Percentiles rank a stretch among this genome's conserved stretches.
Evolutionary conservation across 2,797 vertebrate species (phyloP).

Genomic region (Helostoma temminkii): DNA sequence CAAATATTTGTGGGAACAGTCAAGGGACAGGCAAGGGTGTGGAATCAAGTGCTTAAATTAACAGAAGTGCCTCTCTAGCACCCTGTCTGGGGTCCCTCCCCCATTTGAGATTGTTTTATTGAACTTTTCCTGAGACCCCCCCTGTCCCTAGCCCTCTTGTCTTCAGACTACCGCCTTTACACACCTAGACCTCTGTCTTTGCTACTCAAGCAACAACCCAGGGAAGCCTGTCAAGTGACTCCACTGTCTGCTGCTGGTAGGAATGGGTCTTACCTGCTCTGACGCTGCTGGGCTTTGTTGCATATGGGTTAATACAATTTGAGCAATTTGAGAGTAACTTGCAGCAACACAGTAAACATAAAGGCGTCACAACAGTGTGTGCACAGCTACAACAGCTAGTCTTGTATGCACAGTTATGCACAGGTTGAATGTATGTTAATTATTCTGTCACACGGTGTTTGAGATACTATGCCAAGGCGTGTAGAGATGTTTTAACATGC

Average conservation of each 20-base stretch:
- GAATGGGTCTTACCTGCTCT: slow-evolving; percentile 12
- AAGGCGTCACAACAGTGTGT: background rate
- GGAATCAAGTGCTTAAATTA: slow-evolving; percentile 83
- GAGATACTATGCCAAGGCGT: background rate
- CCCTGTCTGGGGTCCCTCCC: slow-evolving; percentile 55
- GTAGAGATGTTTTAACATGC: background rate
- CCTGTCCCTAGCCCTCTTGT: slow-evolving; percentile 13
- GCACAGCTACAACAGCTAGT: background rate
- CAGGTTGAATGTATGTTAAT: slow-evolving; percentile 3
- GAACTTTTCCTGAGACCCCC: slow-evolving; percentile 70
- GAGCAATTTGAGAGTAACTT: background rate
- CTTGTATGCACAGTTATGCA: background rate
- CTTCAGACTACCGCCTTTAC: slow-evolving; percentile 48
- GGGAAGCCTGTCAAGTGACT: slow-evolving; percentile 37
- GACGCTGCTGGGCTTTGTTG: slow-evolving; percentile 6
- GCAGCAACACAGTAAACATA: background rate
- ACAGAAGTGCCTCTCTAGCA: slow-evolving; percentile 76
- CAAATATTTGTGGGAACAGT: slow-evolving; percentile 82
- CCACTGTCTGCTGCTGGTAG: slow-evolving; percentile 31
- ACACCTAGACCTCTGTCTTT: slow-evolving; percentile 57
- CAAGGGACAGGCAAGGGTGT: slow-evolving; percentile 74
- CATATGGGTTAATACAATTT: too few species aligned
- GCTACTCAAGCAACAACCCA: slow-evolving; percentile 36
- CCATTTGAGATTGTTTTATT: slow-evolving; percentile 73
- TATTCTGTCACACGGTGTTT: background rate